Percentiles rank a stretch among this genome's conserved stretches.
These are phyloP conservation scores for Malurus cyaneus DNA, from an alignment of 2,113 vertebrate species.

Conservation along the genomic window DNA sequence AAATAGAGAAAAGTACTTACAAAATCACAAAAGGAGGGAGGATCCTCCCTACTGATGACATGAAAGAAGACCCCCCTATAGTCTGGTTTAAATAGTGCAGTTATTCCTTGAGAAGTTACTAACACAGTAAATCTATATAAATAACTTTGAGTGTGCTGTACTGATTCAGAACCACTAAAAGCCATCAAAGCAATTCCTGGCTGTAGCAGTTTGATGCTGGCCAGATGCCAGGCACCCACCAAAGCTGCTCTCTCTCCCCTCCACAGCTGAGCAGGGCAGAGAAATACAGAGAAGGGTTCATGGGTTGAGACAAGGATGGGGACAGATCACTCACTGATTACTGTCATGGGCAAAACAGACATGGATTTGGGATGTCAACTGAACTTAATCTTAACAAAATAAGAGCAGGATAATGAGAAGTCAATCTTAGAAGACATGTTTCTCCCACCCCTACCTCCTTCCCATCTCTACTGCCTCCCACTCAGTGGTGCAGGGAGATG, in stretches of 20 bases:
- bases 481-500: background rate
- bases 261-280: background rate
- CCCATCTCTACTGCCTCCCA: background rate
- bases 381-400: background rate
- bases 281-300: background rate
- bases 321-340: background rate
- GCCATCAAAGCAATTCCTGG: constrained; percentile 17
- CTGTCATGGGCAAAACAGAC: background rate
- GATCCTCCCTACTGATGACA: background rate
- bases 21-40: background rate
- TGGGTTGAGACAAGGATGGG: background rate
- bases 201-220: background rate
- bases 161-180: constrained; percentile 50
- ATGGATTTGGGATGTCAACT: background rate
- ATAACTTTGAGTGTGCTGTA: constrained; percentile 49
- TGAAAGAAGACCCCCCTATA: constrained; percentile 9
- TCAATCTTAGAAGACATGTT: background rate
- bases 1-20: constrained; percentile 29
- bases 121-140: constrained; percentile 55
- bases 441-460: background rate
- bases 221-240: background rate
- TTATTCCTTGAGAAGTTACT: constrained; percentile 54
- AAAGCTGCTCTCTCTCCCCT: background rate
- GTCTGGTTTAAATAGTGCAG: constrained; percentile 6
- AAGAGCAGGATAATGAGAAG: background rate